Base-by-base conservation (phyloP, 2,888 invertebrate genomes). In the Oligia strigilis region DNA sequence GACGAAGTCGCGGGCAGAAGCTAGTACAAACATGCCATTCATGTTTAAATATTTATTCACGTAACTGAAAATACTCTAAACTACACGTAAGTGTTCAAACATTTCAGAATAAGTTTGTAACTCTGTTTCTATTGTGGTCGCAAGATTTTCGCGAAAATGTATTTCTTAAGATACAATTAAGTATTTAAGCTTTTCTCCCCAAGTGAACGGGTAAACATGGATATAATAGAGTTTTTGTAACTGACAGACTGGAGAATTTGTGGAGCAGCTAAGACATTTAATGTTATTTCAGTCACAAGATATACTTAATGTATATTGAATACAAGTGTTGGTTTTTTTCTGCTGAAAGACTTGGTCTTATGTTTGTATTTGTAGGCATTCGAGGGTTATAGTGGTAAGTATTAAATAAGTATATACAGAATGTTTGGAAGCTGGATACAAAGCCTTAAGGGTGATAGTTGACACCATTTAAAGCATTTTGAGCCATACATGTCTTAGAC, bases 231-330 rank as follows among this genome's bases (percentile, higher is more conserved):
- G 17, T 23, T 49, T 49, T 19, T 58, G 55, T 55, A 55, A n/a
- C 14, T 81, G 78, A 81, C 58, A 78, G 49, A 3, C 14, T n/a
- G 2, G 3, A 52, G 29, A 23, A 23, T 40, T 78, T 43, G 49
- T 52, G 19, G 14, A 65, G 14, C 9, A 9, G 19, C 11, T 11
- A n/a, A 66, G 19, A 60, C 17, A 52, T 23, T 29, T 40, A 71
- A 23, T 64, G 29, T 29, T 46, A 52, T 78, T 78, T 29, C 40
- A 29, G 52, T 14, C 23, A 43, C 29, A 43, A 43, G 29, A 13
- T 29, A 46, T n/a, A 67, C 1, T n/a, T 43, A 40, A 40, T 40
- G 40, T 40, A 40, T 40, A 23, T 40, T 58, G 9, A 55, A 71
- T 46, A 23, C 2, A 2, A 67, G 17, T 29, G n/a, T 69, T 29